Percentiles rank a stretch among this genome's conserved stretches.
Evolutionary conservation across 1,140 invertebrate genomes (phyloP).

Genomic region (Tribolium castaneum): DNA sequence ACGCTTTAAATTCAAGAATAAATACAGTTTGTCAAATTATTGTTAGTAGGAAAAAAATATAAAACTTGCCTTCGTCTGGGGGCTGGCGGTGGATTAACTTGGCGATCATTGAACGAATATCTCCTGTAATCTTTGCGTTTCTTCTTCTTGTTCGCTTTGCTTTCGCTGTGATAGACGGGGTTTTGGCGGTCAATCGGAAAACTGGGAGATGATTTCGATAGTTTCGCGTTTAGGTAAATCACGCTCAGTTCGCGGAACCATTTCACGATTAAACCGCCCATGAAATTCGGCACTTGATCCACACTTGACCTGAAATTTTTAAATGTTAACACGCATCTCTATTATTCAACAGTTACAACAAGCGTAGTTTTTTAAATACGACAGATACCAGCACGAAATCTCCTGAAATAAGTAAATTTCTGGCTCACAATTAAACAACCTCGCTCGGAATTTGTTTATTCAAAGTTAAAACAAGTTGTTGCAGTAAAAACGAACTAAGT

Average conservation of each 20-base stretch:
- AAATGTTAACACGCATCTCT: too few relatives aligned
- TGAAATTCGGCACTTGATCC: background rate
- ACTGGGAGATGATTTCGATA: background rate
- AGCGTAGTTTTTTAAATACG: too few relatives aligned
- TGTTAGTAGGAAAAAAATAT: background rate
- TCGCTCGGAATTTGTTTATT: too few relatives aligned
- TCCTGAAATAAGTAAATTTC: too few relatives aligned
- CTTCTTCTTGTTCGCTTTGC: background rate
- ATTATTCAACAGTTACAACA: too few relatives aligned
- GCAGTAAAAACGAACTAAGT: too few relatives aligned
- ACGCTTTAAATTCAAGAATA: background rate
- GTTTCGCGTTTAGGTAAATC: background rate
- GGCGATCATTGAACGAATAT: constrained; percentile 19
- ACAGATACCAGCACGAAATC: too few relatives aligned
- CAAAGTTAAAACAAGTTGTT: too few relatives aligned
- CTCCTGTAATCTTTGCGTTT: background rate
- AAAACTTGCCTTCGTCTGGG: constrained; percentile 5
- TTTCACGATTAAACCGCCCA: background rate
- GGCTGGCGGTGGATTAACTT: constrained; percentile 10
- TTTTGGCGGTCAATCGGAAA: background rate
- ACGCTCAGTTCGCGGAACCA: constrained; percentile 6
- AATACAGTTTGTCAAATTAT: background rate
- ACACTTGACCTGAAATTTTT: background rate
- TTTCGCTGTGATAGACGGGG: background rate
- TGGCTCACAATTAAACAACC: too few relatives aligned